Conservation (phyloP, 1,140 invertebrate species). For the Zaprionus vittiger region DNA sequence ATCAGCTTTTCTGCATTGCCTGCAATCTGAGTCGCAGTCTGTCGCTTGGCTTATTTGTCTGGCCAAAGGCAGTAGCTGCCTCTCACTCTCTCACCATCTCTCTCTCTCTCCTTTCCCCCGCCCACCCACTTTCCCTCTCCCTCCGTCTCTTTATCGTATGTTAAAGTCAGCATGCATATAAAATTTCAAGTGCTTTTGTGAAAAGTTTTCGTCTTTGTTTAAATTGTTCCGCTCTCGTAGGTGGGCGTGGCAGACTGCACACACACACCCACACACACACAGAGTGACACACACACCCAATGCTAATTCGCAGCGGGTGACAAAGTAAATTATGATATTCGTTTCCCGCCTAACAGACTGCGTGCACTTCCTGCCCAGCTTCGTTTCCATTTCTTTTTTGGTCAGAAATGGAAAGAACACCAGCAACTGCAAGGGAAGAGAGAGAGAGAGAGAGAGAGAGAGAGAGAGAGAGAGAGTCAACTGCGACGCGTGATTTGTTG, state of each 20-base stretch:
- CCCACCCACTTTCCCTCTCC: neutral
- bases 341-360: constrained; percentile 78
- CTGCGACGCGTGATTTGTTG: constrained; percentile 72
- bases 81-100: neutral
- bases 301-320: constrained; percentile 81
- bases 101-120: neutral
- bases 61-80: constrained; percentile 47
- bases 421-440: neutral
- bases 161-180: constrained; percentile 65
- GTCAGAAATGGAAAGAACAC: too few species aligned
- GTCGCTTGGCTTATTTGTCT: constrained; percentile 78
- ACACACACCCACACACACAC: constrained; percentile 45
- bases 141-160: constrained; percentile 68
- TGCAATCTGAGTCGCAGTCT: constrained; percentile 68
- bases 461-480: neutral
- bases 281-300: constrained; percentile 31
- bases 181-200: constrained; percentile 75
- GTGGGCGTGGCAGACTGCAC: constrained; percentile 49
- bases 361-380: constrained; percentile 69
- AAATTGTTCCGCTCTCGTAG: constrained; percentile 65
- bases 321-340: constrained; percentile 83
- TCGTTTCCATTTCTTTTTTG: constrained; percentile 32
- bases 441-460: neutral
- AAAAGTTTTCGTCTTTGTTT: constrained; percentile 76
- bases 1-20: constrained; percentile 54